Evolutionary conservation across 1,140 invertebrate genomes (phyloP).

Genomic region (Globodera rostochiensis): DNA sequence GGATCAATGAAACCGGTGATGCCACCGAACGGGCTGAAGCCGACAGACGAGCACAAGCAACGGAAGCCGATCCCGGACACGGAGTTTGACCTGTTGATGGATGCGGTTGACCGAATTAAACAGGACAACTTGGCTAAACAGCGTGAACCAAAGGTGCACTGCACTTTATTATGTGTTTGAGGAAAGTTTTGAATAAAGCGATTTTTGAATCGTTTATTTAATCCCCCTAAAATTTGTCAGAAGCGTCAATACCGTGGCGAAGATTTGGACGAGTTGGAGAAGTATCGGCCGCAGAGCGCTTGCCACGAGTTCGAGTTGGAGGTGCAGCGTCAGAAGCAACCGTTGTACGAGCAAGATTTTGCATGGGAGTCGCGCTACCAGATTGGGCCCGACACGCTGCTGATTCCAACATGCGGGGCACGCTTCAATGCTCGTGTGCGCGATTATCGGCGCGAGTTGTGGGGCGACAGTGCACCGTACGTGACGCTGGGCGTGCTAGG

Average conservation of each 20-base stretch:
- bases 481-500: conserved; percentile 59
- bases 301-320: conserved; percentile 24
- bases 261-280: conserved; percentile 62
- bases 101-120: conserved; percentile 57
- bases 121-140: conserved; percentile 15
- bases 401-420: conserved; percentile 85
- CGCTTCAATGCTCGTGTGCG: conserved; percentile 72
- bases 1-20: conserved; percentile 26
- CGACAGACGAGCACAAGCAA: conserved; percentile 10
- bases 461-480: conserved; percentile 60
- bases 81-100: conserved; percentile 62
- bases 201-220: too few relatives aligned
- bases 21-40: neutral
- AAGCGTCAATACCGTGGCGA: neutral
- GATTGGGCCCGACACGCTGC: conserved; percentile 90
- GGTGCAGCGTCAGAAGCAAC: conserved; percentile 8
- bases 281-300: conserved; percentile 56
- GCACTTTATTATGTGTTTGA: neutral
- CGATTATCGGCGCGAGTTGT: conserved; percentile 61
- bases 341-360: conserved; percentile 51
- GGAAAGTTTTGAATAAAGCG: neutral
- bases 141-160: conserved; percentile 20
- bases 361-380: conserved; percentile 70
- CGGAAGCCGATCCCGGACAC: conserved; percentile 39
- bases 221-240: neutral